Percentiles rank a stretch among this genome's conserved stretches.
Conservation (phyloP, 2,888 invertebrate species). For the Caenorhabditis sinica region DNA sequence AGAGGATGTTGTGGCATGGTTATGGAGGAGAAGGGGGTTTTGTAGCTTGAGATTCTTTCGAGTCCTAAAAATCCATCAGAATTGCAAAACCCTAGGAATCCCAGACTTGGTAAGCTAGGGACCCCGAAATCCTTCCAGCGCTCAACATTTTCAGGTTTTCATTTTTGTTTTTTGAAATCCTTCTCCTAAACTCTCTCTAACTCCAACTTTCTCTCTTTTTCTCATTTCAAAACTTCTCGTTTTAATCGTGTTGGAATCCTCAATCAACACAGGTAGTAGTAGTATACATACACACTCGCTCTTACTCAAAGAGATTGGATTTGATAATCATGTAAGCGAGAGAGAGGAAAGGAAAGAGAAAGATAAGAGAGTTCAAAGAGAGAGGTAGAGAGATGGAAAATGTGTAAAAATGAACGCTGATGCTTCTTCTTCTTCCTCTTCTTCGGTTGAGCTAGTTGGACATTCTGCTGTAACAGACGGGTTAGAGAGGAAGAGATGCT, state of each 20-base stretch:
- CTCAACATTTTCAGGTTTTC: no score
- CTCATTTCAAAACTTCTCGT: constrained; percentile 3
- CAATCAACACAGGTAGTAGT: constrained; percentile 60
- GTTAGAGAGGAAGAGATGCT: constrained; percentile 17
- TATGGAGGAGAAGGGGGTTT: not conserved
- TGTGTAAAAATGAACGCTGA: constrained; percentile 60
- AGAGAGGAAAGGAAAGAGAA: not conserved
- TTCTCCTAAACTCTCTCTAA: not conserved
- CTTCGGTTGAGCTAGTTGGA: constrained; percentile 42
- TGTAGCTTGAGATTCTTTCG: no score
- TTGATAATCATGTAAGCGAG: constrained; percentile 55
- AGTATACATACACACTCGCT: constrained; percentile 47
- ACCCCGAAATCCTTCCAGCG: no score
- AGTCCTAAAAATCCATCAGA: no score
- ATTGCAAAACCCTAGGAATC: no score
- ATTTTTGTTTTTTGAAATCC: no score
- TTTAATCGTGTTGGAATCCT: constrained; percentile 12
- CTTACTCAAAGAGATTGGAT: not conserved
- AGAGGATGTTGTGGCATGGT: not conserved
- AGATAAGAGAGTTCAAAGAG: not conserved
- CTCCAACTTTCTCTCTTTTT: not conserved
- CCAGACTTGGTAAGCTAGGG: no score
- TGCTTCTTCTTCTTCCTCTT: not conserved
- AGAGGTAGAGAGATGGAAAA: constrained; percentile 17
- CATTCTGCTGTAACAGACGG: constrained; percentile 43